These are phyloP conservation scores for Meteorus cinctellus DNA, from an alignment of 2,888 invertebrate species.

Conservation along the genomic window DNA sequence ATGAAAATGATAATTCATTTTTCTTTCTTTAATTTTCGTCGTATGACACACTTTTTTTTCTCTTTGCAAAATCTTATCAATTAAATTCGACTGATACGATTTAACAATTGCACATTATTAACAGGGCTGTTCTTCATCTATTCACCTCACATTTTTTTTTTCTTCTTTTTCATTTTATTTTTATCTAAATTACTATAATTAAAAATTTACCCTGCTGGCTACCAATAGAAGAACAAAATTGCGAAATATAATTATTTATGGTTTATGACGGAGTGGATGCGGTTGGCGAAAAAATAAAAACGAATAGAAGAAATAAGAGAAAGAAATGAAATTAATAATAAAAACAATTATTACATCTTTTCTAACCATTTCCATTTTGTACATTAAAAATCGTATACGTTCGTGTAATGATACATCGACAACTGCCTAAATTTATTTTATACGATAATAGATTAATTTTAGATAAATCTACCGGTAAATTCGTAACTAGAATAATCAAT, in stretches of 20 bases:
- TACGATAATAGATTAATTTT: constrained; percentile 48
- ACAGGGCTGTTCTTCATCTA: constrained; percentile 3
- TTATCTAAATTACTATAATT: constrained; percentile 14
- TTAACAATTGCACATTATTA: constrained; percentile 42
- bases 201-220: constrained; percentile 15
- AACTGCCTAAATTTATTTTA: constrained; percentile 66
- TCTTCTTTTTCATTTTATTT: not conserved
- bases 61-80: constrained; percentile 9
- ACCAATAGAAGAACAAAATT: not conserved
- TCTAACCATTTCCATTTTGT: constrained; percentile 62
- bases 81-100: constrained; percentile 22
- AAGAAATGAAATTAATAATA: constrained; percentile 8
- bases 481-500: constrained; percentile 71
- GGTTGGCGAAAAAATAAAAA: not conserved
- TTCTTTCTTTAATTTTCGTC: constrained; percentile 40
- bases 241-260: not conserved
- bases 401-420: constrained; percentile 70
- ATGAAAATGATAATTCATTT: constrained; percentile 64
- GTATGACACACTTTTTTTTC: constrained; percentile 15
- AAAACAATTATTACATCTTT: constrained; percentile 31
- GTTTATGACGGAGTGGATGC: too few species aligned
- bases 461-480: constrained; percentile 67
- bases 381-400: constrained; percentile 74
- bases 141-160: not conserved
- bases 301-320: not conserved